A percentile compares a stretch with the other conserved stretches of the same genome.
phyloP scores from a whole-genome alignment of 2,113 vertebrate genomes.

The Leucoraja erinaceus region DNA sequence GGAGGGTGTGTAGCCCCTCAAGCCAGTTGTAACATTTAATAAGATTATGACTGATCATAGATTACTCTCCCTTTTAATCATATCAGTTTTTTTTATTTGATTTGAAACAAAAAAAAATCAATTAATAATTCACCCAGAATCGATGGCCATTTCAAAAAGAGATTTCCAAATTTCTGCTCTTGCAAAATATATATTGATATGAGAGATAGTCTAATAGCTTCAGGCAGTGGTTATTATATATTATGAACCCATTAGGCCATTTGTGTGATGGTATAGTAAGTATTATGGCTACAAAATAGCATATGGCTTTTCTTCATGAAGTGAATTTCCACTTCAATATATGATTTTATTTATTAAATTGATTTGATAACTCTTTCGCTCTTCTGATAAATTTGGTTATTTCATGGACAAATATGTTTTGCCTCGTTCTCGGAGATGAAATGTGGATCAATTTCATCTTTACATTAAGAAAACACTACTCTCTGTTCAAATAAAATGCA shows the following conservation, averaged over 20 bases:
- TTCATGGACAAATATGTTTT: neutral
- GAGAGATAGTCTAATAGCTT: neutral
- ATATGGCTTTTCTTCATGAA: neutral
- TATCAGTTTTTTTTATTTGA: too few species aligned
- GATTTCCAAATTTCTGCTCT: too few species aligned
- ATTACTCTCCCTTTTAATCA: too few species aligned
- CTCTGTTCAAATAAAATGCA: neutral
- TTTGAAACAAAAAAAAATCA: too few species aligned
- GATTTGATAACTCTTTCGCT: neutral
- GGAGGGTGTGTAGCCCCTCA: too few species aligned
- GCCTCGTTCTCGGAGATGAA: neutral
- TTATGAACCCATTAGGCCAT: neutral
- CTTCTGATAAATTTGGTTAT: neutral
- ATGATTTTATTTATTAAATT: neutral
- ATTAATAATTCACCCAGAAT: too few species aligned
- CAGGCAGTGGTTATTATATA: neutral
- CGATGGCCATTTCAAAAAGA: too few species aligned
- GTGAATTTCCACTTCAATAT: neutral
- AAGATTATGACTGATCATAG: too few species aligned
- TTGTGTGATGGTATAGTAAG: neutral
- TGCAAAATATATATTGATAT: too few species aligned
- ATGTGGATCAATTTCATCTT: neutral
- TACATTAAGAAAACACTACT: neutral
- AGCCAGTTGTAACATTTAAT: too few species aligned
- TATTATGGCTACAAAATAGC: neutral